phyloP scores from a whole-genome alignment of 2,888 invertebrate species.

The Leptarthrus brevirostris region DNA sequence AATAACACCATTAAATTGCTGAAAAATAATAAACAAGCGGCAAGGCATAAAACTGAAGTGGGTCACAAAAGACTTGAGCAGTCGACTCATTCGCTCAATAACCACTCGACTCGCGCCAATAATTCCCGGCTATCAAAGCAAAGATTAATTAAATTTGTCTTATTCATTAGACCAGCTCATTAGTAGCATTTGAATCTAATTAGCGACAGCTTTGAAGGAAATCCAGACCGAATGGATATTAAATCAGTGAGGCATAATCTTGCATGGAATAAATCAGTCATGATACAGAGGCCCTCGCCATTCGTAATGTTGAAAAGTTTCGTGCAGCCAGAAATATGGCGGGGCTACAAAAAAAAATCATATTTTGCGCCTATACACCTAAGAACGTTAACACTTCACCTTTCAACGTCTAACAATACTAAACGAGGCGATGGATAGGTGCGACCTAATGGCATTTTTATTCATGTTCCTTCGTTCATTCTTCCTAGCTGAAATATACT shows the following conservation, averaged over 20 bases:
- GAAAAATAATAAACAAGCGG: too few species aligned
- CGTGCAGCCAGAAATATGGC: constrained; percentile 32
- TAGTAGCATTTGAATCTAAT: constrained; percentile 29
- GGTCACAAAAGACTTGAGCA: constrained; percentile 1
- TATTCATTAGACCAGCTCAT: constrained; percentile 30
- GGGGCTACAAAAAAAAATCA: neutral
- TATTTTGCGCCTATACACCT: constrained; percentile 33
- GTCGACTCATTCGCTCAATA: neutral
- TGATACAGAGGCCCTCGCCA: constrained; percentile 3
- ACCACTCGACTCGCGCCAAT: neutral
- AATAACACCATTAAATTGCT: too few species aligned
- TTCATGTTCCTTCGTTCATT: constrained; percentile 5
- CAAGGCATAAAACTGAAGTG: too few species aligned
- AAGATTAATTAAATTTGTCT: constrained; percentile 20
- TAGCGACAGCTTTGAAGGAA: constrained; percentile 11
- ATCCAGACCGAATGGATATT: neutral
- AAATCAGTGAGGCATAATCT: constrained; percentile 35
- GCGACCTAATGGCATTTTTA: constrained; percentile 41
- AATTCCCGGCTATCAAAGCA: neutral
- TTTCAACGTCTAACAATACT: constrained; percentile 16
- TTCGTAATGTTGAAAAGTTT: constrained; percentile 16
- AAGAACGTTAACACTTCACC: constrained; percentile 40
- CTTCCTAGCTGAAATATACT: neutral
- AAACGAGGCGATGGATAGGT: constrained; percentile 12
- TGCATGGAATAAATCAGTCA: constrained; percentile 41